Percentiles rank a stretch among this genome's conserved stretches.
Evolutionary conservation across 2,797 vertebrate genomes (phyloP).

Genomic region (Tangara arthus): DNA sequence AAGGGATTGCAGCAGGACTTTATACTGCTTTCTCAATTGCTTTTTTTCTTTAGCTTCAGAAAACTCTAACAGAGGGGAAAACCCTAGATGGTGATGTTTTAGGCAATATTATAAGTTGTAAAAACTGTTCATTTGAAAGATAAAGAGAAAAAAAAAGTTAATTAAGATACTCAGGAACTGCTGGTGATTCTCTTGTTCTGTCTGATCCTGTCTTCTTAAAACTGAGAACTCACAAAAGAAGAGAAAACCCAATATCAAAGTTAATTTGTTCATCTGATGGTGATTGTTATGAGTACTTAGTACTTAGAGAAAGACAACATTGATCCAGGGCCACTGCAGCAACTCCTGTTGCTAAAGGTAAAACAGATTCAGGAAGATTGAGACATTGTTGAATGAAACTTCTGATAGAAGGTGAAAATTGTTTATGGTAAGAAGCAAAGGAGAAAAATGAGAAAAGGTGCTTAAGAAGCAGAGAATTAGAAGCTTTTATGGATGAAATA

Average conservation of each 20-base stretch:
- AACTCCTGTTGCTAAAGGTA: neutral
- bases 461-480: neutral
- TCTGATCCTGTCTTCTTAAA: neutral
- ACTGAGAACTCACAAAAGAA: neutral
- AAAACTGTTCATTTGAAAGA: neutral
- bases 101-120: neutral
- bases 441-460: neutral
- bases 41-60: neutral
- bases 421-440: neutral
- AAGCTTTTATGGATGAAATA: neutral
- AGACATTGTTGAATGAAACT: neutral
- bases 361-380: neutral
- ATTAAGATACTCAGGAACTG: neutral
- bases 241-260: neutral
- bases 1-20: neutral
- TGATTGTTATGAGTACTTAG: neutral
- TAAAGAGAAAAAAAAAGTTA: neutral
- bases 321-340: neutral
- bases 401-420: neutral
- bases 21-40: neutral
- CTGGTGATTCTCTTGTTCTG: neutral
- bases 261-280: neutral
- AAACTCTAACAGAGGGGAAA: neutral
- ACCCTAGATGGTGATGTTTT: neutral
- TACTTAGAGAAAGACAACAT: neutral